Base-by-base conservation (phyloP, 2,113 vertebrate genomes). In the Sakesphorus luctuosus region DNA sequence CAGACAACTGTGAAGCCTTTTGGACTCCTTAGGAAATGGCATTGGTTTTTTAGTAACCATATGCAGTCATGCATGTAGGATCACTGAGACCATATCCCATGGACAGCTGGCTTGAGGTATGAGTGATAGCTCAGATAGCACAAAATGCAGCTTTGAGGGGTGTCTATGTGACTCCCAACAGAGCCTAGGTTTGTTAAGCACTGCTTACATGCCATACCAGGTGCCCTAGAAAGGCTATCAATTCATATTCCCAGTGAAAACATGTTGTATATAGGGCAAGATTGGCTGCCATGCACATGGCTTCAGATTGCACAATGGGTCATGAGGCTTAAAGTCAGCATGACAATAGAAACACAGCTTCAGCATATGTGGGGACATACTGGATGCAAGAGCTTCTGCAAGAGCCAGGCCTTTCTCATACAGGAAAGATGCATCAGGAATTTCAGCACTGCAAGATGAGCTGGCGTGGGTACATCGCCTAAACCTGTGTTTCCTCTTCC, bases 201-300 rank as follows among this genome's bases (percentile, higher is more conserved):
- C 55, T 56, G 31, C 84, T 91, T 86, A 23, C 52, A 21, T 52
- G 82, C 81, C 49, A 66, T 67, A 7, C 40, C 44, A 76, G 33
- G 5, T 93, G 77, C 69, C 81, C 81, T 82, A 77, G 66, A 61
- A 91, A 89, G 74, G 76, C 56, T 89, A 66, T 40, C 80, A 13
- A 62, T 68, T 77, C 74, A 58, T 92, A 69, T 44, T 69, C 28
- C 44, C 46, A 5, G 36, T 66, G 84, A 82, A 62, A 94, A 66
- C 80, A 66, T 5, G 5, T n/a, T 35, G 25, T 47, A 50, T 79
- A 11, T 66, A 91, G 91, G 91, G 46, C 86, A 89, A 61, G 76
- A 24, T 1, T 33, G 1, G 3, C 61, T 77, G 49, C 69, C 66
- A 26, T 67, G 56, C 13, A 24, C 61, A 36, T 36, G 71, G 82